A percentile compares a stretch with the other conserved stretches of the same genome.
These are phyloP conservation scores for Vidua chalybeata DNA, from an alignment of 2,113 vertebrate species.

Conservation along the genomic window DNA sequence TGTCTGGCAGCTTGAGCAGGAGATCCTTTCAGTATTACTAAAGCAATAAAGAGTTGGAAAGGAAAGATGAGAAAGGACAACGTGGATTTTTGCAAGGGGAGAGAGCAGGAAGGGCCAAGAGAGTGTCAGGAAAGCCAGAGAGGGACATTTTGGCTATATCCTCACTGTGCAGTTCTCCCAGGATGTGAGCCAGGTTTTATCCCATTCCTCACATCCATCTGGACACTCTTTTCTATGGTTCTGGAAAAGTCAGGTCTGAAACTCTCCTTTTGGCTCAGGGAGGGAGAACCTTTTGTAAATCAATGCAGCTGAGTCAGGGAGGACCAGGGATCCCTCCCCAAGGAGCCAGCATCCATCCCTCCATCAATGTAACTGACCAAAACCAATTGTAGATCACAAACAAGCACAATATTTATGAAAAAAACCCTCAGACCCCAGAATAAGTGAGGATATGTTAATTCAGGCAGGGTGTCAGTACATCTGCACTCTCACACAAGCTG, in stretches of 20 bases:
- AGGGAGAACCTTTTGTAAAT: background rate
- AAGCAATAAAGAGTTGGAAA: background rate
- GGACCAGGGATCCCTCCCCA: accelerated
- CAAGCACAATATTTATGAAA: background rate
- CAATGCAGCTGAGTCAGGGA: background rate
- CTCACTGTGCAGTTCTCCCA: background rate
- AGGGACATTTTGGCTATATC: background rate
- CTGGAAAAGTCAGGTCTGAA: background rate
- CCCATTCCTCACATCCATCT: background rate
- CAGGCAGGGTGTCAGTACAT: background rate
- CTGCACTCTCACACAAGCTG: background rate
- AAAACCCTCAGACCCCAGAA: background rate
- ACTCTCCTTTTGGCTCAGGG: background rate
- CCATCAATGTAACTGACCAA: accelerated
- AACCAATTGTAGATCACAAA: background rate
- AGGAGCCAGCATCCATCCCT: background rate
- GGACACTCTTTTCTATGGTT: background rate
- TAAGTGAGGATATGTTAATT: background rate
- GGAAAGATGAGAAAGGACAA: background rate
- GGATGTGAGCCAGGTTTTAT: background rate
- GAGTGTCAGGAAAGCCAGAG: background rate
- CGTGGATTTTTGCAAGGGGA: background rate
- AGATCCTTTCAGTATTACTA: background rate
- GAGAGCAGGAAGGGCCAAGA: background rate
- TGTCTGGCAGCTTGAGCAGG: background rate